Percentiles rank a stretch among this genome's conserved stretches.
These are phyloP conservation scores for Agrilus planipennis DNA, from an alignment of 1,140 invertebrate species.

Conservation along the genomic window DNA sequence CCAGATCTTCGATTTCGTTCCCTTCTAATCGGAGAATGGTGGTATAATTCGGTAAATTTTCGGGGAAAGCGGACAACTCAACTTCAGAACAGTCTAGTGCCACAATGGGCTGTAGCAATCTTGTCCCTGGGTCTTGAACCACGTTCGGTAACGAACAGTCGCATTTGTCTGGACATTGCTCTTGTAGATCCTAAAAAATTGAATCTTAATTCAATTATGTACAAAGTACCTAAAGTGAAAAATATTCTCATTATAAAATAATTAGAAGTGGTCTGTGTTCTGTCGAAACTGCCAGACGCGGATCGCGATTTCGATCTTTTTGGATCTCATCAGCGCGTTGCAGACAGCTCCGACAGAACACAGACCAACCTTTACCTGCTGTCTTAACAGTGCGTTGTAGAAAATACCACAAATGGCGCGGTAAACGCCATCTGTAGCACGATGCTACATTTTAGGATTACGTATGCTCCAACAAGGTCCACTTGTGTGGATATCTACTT, in stretches of 20 bases:
- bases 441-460: too few species aligned
- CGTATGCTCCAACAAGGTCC: too few species aligned
- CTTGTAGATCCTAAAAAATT: conserved; percentile 18
- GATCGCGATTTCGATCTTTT: too few species aligned
- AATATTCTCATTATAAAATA: conserved; percentile 27
- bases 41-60: conserved; percentile 41
- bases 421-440: too few species aligned
- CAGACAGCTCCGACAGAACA: too few species aligned
- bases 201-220: conserved; percentile 22
- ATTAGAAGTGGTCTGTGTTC: conserved; percentile 20
- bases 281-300: conserved; percentile 11
- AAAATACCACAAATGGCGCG: too few species aligned
- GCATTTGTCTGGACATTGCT: conserved; percentile 27
- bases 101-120: conserved; percentile 34
- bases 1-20: conserved; percentile 34
- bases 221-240: too few species aligned
- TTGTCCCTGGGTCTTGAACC: conserved; percentile 29
- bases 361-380: too few species aligned
- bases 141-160: conserved; percentile 36
- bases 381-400: too few species aligned
- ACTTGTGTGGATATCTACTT: too few species aligned
- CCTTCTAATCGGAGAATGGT: conserved; percentile 41
- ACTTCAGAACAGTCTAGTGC: conserved; percentile 44
- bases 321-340: too few species aligned
- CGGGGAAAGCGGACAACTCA: conserved; percentile 39